Percentiles rank a stretch among this genome's conserved stretches.
Conservation (phyloP, 2,888 invertebrate genomes). For the Brassicogethes aeneus region DNA sequence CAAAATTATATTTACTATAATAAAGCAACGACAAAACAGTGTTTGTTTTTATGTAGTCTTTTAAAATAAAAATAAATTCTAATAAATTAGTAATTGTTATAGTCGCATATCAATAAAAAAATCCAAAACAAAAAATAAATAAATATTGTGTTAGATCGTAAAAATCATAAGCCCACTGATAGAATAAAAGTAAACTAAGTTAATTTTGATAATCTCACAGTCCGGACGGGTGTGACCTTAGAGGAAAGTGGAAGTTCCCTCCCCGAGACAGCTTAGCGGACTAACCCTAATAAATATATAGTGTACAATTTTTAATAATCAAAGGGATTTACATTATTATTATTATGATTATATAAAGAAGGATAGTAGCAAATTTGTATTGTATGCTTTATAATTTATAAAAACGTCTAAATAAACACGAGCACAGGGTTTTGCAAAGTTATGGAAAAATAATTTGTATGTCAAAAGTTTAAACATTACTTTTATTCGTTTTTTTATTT, state of each 20-base stretch:
- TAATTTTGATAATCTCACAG: constrained; percentile 30
- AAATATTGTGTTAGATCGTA: too few relatives aligned
- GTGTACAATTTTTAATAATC: constrained; percentile 24
- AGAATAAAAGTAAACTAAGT: background rate
- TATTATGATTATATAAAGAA: too few relatives aligned
- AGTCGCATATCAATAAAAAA: too few relatives aligned
- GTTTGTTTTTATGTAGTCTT: too few relatives aligned
- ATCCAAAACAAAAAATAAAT: too few relatives aligned
- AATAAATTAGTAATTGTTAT: too few relatives aligned
- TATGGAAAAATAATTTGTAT: constrained; percentile 10
- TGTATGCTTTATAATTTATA: constrained; percentile 18
- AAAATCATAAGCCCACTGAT: too few relatives aligned
- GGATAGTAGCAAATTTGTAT: background rate
- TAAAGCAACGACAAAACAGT: too few relatives aligned
- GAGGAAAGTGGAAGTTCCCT: constrained; percentile 39
- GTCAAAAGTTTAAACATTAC: background rate
- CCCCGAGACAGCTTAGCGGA: constrained; percentile 35
- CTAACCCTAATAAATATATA: constrained; percentile 20
- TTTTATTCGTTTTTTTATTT: background rate
- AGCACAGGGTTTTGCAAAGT: constrained; percentile 25
- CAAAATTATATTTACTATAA: too few relatives aligned
- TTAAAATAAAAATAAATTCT: too few relatives aligned
- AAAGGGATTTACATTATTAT: constrained; percentile 21
- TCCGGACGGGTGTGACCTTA: constrained; percentile 21
- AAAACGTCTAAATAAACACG: constrained; percentile 10